A percentile compares a stretch with the other conserved stretches of the same genome.
Evolutionary conservation across 2,113 vertebrate species (phyloP).

Genomic region (Bos taurus): ARS-UCD2.0 NC_037340.1:5048501-5049000

Average conservation of each 20-base stretch:
- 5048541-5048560: not conserved
- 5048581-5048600: not conserved
- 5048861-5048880: not conserved
- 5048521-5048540: not conserved
- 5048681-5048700: not conserved
- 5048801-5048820: not conserved
- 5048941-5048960: not conserved
- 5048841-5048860: not conserved
- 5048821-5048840: not conserved
- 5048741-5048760: not conserved
- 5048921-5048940: not conserved
- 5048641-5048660: not conserved
- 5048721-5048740: not conserved
- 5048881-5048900: not conserved
- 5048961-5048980: not conserved
- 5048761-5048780: not conserved
- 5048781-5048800: not conserved
- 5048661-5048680: not conserved
- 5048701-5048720: not conserved
- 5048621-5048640: not conserved
- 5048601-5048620: not conserved
- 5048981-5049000: not conserved
- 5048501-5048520: not conserved
- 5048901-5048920: not conserved
- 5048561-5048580: not conserved